These are phyloP conservation scores for Colletes collaris DNA, from an alignment of 2,888 invertebrate species.

Conservation along the genomic window DNA sequence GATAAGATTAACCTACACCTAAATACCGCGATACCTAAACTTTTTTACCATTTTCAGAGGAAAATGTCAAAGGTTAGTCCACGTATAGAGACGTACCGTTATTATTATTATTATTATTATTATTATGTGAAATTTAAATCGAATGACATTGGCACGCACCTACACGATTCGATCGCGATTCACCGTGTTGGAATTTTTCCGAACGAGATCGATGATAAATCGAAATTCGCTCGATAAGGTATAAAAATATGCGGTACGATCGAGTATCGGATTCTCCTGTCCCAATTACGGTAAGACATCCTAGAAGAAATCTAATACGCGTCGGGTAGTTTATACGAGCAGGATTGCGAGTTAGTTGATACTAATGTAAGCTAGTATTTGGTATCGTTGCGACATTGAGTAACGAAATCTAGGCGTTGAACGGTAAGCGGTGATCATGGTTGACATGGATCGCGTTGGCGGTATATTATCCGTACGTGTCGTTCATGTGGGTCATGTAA, in stretches of 20 bases:
- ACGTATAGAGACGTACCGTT: too few relatives aligned
- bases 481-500: constrained; percentile 73
- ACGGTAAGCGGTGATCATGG: constrained; percentile 1
- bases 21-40: too few relatives aligned
- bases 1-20: too few relatives aligned
- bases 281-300: constrained; percentile 10
- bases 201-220: background rate
- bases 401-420: constrained; percentile 57
- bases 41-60: too few relatives aligned
- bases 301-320: constrained; percentile 29
- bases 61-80: too few relatives aligned
- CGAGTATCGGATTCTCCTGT: constrained; percentile 13
- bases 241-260: background rate
- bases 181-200: too few relatives aligned
- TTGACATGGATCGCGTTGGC: constrained; percentile 19
- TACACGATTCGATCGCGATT: too few relatives aligned
- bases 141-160: too few relatives aligned
- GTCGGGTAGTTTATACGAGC: constrained; percentile 4
- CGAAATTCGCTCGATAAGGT: background rate
- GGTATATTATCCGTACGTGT: constrained; percentile 24
- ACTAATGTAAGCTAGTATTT: constrained; percentile 63
- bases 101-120: too few relatives aligned
- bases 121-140: too few relatives aligned
- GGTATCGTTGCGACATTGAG: constrained; percentile 66
- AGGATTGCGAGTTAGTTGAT: constrained; percentile 32